phyloP scores from a whole-genome alignment of 2,797 vertebrate species.

The Sitta carolinensis region DNA sequence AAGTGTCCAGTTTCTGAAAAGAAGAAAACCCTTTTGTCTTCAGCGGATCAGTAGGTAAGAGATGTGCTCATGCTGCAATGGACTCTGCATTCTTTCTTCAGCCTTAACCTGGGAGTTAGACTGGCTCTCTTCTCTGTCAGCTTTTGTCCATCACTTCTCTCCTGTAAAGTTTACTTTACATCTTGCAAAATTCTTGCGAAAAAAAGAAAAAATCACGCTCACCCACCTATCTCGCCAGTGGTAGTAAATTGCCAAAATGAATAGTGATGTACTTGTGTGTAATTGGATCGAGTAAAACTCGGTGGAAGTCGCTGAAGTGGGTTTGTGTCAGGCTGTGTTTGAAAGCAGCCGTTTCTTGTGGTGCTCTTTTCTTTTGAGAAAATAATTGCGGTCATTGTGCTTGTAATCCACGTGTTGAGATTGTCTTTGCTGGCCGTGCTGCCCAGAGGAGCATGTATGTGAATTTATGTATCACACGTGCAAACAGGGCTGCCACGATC shows the following conservation, averaged over 20 bases:
- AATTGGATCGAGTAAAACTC: background rate
- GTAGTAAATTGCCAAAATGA: background rate
- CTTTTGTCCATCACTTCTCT: background rate
- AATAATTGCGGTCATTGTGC: background rate
- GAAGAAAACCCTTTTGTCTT: slow-evolving; percentile 63
- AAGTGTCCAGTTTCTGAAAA: slow-evolving; percentile 56
- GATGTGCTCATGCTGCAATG: background rate
- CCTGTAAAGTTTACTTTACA: background rate
- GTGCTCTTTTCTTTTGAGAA: background rate
- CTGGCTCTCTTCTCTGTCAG: background rate
- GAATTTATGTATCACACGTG: background rate
- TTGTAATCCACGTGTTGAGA: background rate
- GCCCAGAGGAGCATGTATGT: background rate
- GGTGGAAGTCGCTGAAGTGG: background rate
- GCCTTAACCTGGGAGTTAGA: background rate
- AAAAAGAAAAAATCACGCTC: fast-evolving
- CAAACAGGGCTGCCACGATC: background rate
- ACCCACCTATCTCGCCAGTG: background rate
- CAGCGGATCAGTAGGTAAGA: slow-evolving; percentile 61
- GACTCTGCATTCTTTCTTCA: background rate
- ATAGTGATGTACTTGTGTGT: background rate
- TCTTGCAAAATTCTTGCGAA: background rate
- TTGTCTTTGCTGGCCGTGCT: background rate
- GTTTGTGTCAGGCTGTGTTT: background rate
- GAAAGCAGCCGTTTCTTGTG: background rate